Conservation (phyloP, 1,140 invertebrate genomes). For the Epicauta chinensis region DNA sequence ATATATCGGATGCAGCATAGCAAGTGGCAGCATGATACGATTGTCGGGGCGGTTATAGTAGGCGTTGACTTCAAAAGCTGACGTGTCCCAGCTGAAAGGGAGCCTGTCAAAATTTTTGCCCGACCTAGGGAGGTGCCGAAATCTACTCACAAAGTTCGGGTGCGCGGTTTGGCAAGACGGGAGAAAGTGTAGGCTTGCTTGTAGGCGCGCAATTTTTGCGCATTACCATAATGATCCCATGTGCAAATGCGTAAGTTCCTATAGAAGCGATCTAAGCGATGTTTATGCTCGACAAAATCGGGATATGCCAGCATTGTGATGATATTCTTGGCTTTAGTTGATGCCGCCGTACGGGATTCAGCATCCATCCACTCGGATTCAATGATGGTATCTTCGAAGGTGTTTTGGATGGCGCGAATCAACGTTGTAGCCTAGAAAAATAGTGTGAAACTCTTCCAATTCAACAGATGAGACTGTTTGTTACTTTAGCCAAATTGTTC, state of each 20-base stretch:
- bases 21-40: constrained; percentile 33
- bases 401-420: constrained; percentile 63
- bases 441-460: not conserved
- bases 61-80: constrained; percentile 35
- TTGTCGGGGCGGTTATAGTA: constrained; percentile 36
- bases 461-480: constrained; percentile 4
- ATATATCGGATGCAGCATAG: constrained; percentile 36
- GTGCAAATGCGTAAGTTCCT: constrained; percentile 29
- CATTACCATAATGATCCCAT: constrained; percentile 36
- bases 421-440: constrained; percentile 61
- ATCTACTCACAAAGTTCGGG: constrained; percentile 27
- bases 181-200: constrained; percentile 29
- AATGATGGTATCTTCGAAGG: constrained; percentile 57
- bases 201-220: constrained; percentile 31
- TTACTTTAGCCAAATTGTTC: constrained; percentile 29
- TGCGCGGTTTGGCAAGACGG: constrained; percentile 22
- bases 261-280: constrained; percentile 31
- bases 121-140: not conserved
- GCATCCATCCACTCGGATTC: constrained; percentile 75
- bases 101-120: not conserved
- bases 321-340: constrained; percentile 31
- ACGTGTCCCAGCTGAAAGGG: constrained; percentile 35
- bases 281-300: constrained; percentile 24
- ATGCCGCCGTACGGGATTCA: constrained; percentile 22
- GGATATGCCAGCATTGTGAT: constrained; percentile 33